Evolutionary conservation across 2,113 vertebrate species (phyloP).

Genomic region (Cryptoleucopteryx plumbea): DNA sequence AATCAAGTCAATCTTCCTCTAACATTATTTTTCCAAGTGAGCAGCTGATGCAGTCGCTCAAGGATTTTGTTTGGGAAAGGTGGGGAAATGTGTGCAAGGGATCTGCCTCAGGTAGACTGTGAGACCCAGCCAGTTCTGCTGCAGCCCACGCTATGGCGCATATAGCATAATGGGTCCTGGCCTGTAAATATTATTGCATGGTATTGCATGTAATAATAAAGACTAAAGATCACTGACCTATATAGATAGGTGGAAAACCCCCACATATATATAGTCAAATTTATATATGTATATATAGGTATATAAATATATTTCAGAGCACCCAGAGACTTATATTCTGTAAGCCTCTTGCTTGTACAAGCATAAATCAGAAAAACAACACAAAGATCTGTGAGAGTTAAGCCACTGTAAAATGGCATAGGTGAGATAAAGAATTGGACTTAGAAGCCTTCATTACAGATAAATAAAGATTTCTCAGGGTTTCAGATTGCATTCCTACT

Average conservation of each 20-base stretch:
- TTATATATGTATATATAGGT: no score
- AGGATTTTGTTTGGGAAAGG: neutral
- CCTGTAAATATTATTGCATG: neutral
- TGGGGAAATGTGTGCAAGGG: neutral
- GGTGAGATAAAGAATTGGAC: neutral
- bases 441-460: neutral
- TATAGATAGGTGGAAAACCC: neutral
- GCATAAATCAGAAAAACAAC: neutral
- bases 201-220: neutral
- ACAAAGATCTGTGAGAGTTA: neutral
- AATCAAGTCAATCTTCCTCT: neutral
- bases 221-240: neutral
- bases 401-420: neutral
- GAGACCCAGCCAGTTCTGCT: neutral
- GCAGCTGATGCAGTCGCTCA: neutral
- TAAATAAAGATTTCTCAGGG: constrained; percentile 23
- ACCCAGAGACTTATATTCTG: neutral
- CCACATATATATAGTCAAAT: no score
- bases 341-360: neutral
- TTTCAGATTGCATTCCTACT: neutral
- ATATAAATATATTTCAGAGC: neutral
- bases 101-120: neutral
- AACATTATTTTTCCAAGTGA: neutral
- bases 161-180: neutral
- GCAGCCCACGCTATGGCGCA: neutral